Evolutionary conservation across 2,797 vertebrate species (phyloP).

Genomic region (Argya squamiceps): DNA sequence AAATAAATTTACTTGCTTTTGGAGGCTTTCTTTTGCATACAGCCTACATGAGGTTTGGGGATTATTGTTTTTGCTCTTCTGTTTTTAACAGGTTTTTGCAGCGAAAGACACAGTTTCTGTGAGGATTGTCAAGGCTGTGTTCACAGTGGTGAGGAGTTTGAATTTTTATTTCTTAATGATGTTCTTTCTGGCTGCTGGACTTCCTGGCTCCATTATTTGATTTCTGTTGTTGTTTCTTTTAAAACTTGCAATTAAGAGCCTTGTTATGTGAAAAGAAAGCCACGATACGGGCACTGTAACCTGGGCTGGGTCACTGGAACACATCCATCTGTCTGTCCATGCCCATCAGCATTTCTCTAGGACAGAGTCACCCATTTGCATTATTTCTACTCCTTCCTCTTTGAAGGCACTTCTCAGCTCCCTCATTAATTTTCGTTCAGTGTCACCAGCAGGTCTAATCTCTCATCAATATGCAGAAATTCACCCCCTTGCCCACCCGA

Average conservation of each 20-base stretch:
- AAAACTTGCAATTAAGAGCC: constrained; percentile 8
- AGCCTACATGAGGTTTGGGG: not conserved
- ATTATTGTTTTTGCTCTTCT: not conserved
- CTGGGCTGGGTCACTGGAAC: not conserved
- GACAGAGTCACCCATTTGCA: not conserved
- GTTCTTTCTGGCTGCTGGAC: not conserved
- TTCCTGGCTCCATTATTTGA: not conserved
- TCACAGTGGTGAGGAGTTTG: not conserved
- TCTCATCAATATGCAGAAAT: not conserved
- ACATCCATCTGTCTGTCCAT: rapidly evolving
- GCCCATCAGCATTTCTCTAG: not conserved
- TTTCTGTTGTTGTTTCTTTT: constrained; percentile 8
- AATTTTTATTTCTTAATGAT: constrained; percentile 5
- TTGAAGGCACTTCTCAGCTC: not conserved
- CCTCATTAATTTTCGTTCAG: not conserved
- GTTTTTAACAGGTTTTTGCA: not conserved
- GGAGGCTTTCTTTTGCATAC: not conserved
- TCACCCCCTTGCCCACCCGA: not conserved
- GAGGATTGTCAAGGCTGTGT: not conserved
- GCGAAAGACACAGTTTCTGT: rapidly evolving
- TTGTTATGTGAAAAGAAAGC: not conserved
- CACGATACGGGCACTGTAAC: not conserved
- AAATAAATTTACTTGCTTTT: not conserved
- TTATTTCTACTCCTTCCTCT: not conserved
- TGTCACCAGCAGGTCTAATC: not conserved